Percentiles rank a stretch among this genome's conserved stretches.
phyloP scores from a whole-genome alignment of 2,797 vertebrate species.

The Onychomys leucogaster region DNA sequence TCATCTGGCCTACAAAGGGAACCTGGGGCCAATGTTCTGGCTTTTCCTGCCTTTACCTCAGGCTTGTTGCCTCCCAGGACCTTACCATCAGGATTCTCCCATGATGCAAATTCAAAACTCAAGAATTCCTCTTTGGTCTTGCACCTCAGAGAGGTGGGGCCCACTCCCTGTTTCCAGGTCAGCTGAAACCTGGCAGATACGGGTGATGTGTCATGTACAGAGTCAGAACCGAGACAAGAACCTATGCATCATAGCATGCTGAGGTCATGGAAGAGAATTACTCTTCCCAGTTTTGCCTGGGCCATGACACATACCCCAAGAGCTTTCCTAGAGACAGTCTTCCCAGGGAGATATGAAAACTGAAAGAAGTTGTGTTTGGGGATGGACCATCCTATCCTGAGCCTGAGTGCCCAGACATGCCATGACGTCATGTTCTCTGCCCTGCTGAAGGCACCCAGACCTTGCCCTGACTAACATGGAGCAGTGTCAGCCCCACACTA shows the following conservation, averaged over 20 bases:
- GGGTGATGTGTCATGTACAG: background rate
- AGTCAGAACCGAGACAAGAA: constrained; percentile 6
- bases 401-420: background rate
- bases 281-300: constrained; percentile 1
- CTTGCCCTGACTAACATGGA: constrained; percentile 21
- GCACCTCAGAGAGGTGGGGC: background rate
- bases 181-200: constrained; percentile 17
- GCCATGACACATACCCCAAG: constrained; percentile 38
- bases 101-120: background rate
- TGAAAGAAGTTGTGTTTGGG: background rate
- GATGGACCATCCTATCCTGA: background rate
- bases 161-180: background rate
- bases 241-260: background rate
- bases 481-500: background rate
- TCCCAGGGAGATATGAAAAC: background rate
- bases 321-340: constrained; percentile 46
- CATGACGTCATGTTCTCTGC: background rate
- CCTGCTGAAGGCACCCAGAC: background rate
- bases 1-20: background rate
- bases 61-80: background rate
- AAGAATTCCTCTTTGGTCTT: constrained; percentile 39
- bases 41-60: background rate
- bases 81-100: background rate
- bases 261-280: constrained; percentile 28
- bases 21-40: background rate